Evolutionary conservation across 2,113 vertebrate genomes (phyloP).

Genomic region (Oostethus manadensis): DNA sequence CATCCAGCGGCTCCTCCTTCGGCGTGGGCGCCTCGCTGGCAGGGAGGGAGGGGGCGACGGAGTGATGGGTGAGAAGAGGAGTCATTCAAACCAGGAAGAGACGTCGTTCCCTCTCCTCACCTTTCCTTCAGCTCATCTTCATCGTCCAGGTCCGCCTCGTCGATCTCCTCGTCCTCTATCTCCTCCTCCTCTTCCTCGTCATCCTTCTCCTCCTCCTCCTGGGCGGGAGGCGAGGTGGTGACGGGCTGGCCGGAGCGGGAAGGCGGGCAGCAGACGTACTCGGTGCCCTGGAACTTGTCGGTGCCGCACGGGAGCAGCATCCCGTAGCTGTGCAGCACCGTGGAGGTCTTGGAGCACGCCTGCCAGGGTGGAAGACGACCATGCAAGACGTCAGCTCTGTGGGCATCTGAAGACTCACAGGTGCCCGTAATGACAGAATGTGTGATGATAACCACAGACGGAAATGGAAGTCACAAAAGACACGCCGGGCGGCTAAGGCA

Average conservation of each 20-base stretch:
- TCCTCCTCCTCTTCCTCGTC: conserved; percentile 75
- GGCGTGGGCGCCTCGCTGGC: conserved; percentile 80
- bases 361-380: conserved; percentile 34
- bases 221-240: conserved; percentile 53
- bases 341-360: conserved; percentile 84
- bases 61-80: conserved; percentile 24
- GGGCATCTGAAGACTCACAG: too few species aligned
- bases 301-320: conserved; percentile 93
- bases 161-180: conserved; percentile 58
- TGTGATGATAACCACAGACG: too few species aligned
- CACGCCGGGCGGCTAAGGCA: too few species aligned
- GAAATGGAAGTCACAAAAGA: too few species aligned
- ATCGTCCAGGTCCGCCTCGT: conserved; percentile 33
- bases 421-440: too few species aligned
- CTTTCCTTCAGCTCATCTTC: conserved; percentile 39
- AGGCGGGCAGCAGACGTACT: conserved; percentile 91
- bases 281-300: conserved; percentile 88
- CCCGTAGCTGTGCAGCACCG: conserved; percentile 87
- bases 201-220: conserved; percentile 76
- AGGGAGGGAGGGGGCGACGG: conserved; percentile 17
- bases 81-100: conserved; percentile 43
- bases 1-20: conserved; percentile 74
- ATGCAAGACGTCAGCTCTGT: too few species aligned
- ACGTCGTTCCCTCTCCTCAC: conserved; percentile 13
- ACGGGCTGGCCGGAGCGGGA: conserved; percentile 66